phyloP scores from a whole-genome alignment of 37 sponge, comb jelly and placozoan genomes.

The Hormiphora californensis region DNA sequence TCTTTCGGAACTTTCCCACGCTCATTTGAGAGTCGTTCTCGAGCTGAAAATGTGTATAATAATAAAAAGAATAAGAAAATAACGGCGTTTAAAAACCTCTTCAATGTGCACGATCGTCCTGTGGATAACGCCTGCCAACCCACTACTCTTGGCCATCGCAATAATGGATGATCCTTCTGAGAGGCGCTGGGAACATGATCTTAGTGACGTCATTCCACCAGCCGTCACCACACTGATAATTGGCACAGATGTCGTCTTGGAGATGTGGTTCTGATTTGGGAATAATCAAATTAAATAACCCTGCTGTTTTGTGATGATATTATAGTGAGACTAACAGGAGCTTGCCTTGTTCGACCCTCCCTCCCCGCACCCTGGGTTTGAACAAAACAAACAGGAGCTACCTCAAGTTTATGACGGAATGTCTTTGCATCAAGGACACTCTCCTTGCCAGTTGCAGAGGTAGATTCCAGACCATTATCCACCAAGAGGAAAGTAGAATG shows the following conservation, averaged over 20 bases:
- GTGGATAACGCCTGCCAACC: not conserved
- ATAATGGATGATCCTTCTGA: not conserved
- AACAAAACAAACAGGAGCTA: too few relatives aligned
- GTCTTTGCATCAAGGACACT: too few relatives aligned
- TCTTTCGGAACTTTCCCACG: not conserved
- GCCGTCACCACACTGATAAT: not conserved
- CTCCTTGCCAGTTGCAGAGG: too few relatives aligned
- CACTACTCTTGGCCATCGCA: not conserved
- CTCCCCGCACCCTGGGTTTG: too few relatives aligned
- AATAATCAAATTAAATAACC: too few relatives aligned
- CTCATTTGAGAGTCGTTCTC: too few relatives aligned
- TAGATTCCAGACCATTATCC: not conserved
- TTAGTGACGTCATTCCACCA: not conserved
- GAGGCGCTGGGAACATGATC: not conserved
- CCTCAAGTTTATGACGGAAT: too few relatives aligned
- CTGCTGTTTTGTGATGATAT: too few relatives aligned
- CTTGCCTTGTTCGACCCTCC: too few relatives aligned
- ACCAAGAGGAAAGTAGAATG: not conserved
- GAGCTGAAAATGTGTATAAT: not conserved
- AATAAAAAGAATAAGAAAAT: not conserved
- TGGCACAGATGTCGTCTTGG: not conserved
- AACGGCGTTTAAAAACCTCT: not conserved
- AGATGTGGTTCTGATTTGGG: conserved; percentile 9
- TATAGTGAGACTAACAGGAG: too few relatives aligned
- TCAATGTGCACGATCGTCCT: not conserved